Base-by-base conservation (phyloP, 2,888 invertebrate species). In the Acholoe squamosa region DNA sequence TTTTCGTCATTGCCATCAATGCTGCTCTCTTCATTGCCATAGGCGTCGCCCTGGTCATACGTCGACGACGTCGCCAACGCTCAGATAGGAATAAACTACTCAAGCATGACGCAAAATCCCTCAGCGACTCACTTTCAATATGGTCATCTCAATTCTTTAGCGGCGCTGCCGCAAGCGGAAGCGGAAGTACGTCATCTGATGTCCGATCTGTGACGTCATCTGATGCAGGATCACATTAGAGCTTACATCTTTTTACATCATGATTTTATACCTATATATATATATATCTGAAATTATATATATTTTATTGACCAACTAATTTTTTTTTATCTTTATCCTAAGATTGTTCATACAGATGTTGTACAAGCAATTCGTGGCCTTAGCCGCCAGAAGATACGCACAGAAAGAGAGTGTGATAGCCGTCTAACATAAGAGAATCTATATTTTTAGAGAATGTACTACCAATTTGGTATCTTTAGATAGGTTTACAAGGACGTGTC, bases 231-330 rank as follows among this genome's bases (percentile, higher is more conserved):
- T 43, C 43, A 43, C 43, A 7, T 7, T 43, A 43, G 43, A 43
- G 5, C 43, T 43, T 43, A 10, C 43, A 43, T 3, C n/a, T n/a
- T 43, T 43, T 43, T 43, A 43, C 43, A 43, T 10, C 10, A 43
- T 7, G 43, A 43, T 43, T 43, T 43, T 43, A 7, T 43, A 43
- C 5, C 3, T 43, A 43, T 43, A 10, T 43, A 43, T 43, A 43
- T 61, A n/a, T 61, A 61, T 61, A 61, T 61, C 19, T 61, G 5
- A n/a, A 61, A 19, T n/a, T n/a, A n/a, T 61, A 61, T n/a, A n/a
- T 61, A 61, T 61, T 61, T 61, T 61, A 61, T 61, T 61, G 61
- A 61, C 61, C 61, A 61, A 61, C 61, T 61, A 61, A 61, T 61
- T 1, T n/a, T 19, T 61, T 10, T 3, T 61, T 5, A 5, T 61